These are phyloP conservation scores for Priocnemis perturbator DNA, from an alignment of 2,888 invertebrate genomes.

Conservation along the genomic window DNA sequence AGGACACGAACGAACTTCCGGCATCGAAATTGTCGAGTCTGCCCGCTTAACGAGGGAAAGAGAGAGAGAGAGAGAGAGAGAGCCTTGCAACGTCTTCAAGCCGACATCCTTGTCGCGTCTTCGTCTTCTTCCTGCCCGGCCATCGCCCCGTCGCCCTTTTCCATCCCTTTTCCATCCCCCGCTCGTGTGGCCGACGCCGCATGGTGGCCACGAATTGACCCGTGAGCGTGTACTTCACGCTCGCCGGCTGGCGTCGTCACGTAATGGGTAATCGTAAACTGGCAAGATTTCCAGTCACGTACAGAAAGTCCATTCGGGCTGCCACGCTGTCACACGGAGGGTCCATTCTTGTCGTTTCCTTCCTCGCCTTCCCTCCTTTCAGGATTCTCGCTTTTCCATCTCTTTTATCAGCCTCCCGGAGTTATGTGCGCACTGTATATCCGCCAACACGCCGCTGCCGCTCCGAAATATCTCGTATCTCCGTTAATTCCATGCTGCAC, in stretches of 20 bases:
- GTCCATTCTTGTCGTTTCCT: constrained; percentile 48
- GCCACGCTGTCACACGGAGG: constrained; percentile 54
- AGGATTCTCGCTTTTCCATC: too few species aligned
- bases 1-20: constrained; percentile 46
- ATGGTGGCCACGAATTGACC: constrained; percentile 38
- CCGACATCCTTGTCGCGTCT: constrained; percentile 3
- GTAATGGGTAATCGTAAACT: constrained; percentile 67
- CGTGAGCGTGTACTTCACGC: constrained; percentile 50
- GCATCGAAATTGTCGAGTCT: constrained; percentile 44
- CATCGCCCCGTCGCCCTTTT: constrained; percentile 5
- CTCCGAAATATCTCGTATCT: too few species aligned
- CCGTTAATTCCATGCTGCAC: too few species aligned
- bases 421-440: too few species aligned
- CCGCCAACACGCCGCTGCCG: too few species aligned
- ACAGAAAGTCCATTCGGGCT: constrained; percentile 60
- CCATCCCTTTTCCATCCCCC: constrained; percentile 4
- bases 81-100: constrained; percentile 17
- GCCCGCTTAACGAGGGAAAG: background rate
- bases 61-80: constrained; percentile 3
- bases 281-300: constrained; percentile 67
- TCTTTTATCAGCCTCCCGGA: too few species aligned
- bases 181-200: constrained; percentile 28
- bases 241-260: constrained; percentile 32
- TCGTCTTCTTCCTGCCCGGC: background rate
- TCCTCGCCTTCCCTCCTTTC: background rate